A percentile compares a stretch with the other conserved stretches of the same genome.
phyloP scores from a whole-genome alignment of 1,140 invertebrate genomes.

The Cherax destructor region DNA sequence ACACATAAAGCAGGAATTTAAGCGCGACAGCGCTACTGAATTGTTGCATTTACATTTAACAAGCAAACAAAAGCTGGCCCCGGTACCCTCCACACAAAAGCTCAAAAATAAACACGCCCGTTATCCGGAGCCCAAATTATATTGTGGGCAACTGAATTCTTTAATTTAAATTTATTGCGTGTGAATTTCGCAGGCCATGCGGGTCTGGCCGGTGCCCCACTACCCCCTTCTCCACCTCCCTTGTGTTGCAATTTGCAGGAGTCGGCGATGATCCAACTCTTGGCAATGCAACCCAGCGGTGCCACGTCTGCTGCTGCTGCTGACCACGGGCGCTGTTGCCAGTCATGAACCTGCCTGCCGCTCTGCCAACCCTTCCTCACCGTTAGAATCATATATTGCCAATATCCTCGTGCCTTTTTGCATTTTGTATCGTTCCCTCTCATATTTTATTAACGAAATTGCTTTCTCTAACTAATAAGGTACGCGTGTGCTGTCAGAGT shows the following conservation, averaged over 20 bases:
- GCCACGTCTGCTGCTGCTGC: conserved; percentile 10
- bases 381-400: background rate
- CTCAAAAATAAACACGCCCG: background rate
- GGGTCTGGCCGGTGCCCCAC: background rate
- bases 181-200: conserved; percentile 11
- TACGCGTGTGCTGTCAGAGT: background rate
- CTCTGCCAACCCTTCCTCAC: background rate
- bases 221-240: background rate
- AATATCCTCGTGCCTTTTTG: background rate
- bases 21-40: background rate
- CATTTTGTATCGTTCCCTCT: background rate
- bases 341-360: background rate
- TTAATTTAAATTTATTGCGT: conserved; percentile 20
- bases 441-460: background rate
- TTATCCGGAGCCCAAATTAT: background rate
- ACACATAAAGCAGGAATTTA: background rate
- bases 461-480: background rate
- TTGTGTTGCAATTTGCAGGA: conserved; percentile 40
- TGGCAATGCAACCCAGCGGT: conserved; percentile 29
- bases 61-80: background rate
- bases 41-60: background rate
- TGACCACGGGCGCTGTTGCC: conserved; percentile 14
- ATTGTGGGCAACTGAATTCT: conserved; percentile 1
- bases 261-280: conserved; percentile 40
- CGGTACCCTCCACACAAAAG: background rate